Percentiles rank a stretch among this genome's conserved stretches.
Conservation (phyloP, 2,113 vertebrate species). For the Amphiprion ocellaris region DNA sequence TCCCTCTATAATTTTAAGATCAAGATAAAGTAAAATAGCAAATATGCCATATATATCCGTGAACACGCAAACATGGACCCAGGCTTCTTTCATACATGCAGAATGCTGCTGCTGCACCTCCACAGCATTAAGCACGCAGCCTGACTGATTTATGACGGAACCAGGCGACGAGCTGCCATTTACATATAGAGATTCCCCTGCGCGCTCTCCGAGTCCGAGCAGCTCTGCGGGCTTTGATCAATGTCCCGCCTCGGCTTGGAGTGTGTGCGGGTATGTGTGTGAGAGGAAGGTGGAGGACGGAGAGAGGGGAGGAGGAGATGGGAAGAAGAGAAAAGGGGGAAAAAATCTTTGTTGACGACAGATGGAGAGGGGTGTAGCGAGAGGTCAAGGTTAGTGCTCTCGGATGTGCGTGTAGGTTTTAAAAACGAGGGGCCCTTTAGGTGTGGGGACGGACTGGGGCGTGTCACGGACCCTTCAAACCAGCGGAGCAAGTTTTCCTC, state of each 20-base stretch:
- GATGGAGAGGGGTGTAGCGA: slow-evolving; percentile 92
- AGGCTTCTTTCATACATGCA: slow-evolving; percentile 12
- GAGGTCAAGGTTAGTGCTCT: slow-evolving; percentile 91
- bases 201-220: slow-evolving; percentile 71
- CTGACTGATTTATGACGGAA: slow-evolving; percentile 91
- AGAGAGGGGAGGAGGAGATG: slow-evolving; percentile 28
- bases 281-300: slow-evolving; percentile 29
- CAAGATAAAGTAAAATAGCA: slow-evolving; percentile 8
- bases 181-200: slow-evolving; percentile 89
- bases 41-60: background rate
- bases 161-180: slow-evolving; percentile 85
- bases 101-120: slow-evolving; percentile 21
- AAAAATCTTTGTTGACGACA: slow-evolving; percentile 88
- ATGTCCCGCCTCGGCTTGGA: slow-evolving; percentile 86
- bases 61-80: background rate
- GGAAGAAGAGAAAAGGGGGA: slow-evolving; percentile 59
- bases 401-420: slow-evolving; percentile 67
- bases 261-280: slow-evolving; percentile 28
- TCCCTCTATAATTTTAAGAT: background rate
- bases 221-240: slow-evolving; percentile 89
- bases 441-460: slow-evolving; percentile 6
- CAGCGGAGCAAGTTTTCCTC: slow-evolving; percentile 5
- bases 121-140: slow-evolving; percentile 45
- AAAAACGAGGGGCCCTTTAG: slow-evolving; percentile 37
- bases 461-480: slow-evolving; percentile 15